These are phyloP conservation scores for Atherinomorus stipes DNA, from an alignment of 2,113 vertebrate species.

Conservation along the genomic window DNA sequence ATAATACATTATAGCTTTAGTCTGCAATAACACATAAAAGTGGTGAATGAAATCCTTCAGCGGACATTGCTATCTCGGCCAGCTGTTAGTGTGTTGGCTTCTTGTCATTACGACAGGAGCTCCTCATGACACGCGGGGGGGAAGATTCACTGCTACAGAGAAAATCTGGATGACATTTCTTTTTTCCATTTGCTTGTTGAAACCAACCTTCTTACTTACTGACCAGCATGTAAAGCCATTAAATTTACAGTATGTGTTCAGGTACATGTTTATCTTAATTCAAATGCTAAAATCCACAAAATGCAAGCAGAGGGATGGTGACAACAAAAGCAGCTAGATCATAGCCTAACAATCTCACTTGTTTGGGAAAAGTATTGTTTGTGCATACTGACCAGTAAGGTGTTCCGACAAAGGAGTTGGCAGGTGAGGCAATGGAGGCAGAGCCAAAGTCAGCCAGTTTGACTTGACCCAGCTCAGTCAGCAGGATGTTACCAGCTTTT, in stretches of 20 bases:
- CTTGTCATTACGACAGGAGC: neutral
- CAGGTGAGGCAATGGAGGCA: constrained; percentile 96
- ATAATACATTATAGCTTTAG: neutral
- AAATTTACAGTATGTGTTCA: no score
- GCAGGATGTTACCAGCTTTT: constrained; percentile 99
- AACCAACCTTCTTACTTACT: no score
- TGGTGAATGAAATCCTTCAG: neutral
- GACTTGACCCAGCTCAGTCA: constrained; percentile 98
- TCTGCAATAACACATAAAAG: no score
- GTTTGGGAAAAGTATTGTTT: neutral
- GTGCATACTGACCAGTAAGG: constrained; percentile 92
- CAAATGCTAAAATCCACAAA: no score
- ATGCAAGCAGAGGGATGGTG: no score
- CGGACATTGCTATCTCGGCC: neutral
- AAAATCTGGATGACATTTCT: no score
- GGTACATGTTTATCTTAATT: no score
- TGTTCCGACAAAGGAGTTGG: constrained; percentile 99
- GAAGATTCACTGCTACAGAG: no score
- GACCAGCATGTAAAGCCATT: no score
- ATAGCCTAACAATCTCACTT: neutral
- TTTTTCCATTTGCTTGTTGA: no score
- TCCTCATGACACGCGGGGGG: no score
- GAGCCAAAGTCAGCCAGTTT: constrained; percentile 99
- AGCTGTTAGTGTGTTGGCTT: neutral
- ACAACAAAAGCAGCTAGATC: no score